Base-by-base conservation (phyloP, 2,113 vertebrate species). In the Murina feae region DNA sequence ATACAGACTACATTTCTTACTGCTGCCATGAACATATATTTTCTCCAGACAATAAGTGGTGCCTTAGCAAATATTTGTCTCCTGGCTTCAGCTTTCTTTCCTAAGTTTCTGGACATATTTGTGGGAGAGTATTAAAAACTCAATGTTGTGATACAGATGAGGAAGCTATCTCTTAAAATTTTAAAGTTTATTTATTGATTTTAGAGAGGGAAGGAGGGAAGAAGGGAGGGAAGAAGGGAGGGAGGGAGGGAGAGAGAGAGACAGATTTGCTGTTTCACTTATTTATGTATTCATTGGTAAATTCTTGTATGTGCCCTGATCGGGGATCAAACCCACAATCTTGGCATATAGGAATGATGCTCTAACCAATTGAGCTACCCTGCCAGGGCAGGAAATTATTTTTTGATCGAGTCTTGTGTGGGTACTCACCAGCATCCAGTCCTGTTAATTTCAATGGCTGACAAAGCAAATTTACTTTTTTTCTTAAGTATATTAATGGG, bases 401-500 rank as follows among this genome's bases (percentile, higher is more conserved):
- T 93, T 68, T 68, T 72, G 32, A 69, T 44, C 69, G 42, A 32
- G 66, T 58, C 37, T 87, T 81, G 9, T 74, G 30, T 82, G 35
- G 35, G 13, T 60, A 93, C 89, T 66, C 39, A 95, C 6, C 42
- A 84, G 21, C 83, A 42, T 76, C 71, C 32, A 91, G 86, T 89
- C 9, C 32, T 80, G 58, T 28, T 87, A 90, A 95, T 92, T 91
- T 95, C 94, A 96, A 65, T 0, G 80, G 87, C 88, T 30, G 83
- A 53, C 91, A 90, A 97, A 9, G 30, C 58, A 97, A 97, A 93
- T 53, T 90, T 91, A 58, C 49, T 71, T 96, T 95, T 97, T 78
- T 76, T 75, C 49, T 95, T 84, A 72, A 81, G 0, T 87, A 39
- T 95, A 91, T 92, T 96, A 97, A 95, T 86, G 75, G 49, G 30